Evolutionary conservation across 2,888 invertebrate species (phyloP), one percentile per base, ranked within the genome.

Genomic region (Microctonus hyperodae): DNA sequence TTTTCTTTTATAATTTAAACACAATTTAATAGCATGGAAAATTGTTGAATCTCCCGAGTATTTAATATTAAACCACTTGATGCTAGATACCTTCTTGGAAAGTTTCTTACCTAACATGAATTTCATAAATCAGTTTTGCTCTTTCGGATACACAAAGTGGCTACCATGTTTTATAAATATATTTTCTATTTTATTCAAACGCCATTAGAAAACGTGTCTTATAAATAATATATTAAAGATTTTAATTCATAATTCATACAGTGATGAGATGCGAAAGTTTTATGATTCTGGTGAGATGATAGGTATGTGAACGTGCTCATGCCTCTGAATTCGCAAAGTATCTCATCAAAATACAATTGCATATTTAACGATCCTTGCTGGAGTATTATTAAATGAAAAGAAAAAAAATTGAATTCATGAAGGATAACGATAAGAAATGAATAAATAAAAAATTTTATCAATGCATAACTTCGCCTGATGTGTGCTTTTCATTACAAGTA

Each of bases 281-380:
- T 23, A 57, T 33, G 16, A 35, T 22, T 10, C 9, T 57, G 20
- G 11, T 11, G 37, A 11, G 25, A 44, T 44, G 5, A 23, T 44
- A 22, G 7, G 44, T 44, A 16, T 20, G 16, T 23, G 40, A 23
- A 59, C 71, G 70, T 70, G 69, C 63, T 59, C 62, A 57, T 57
- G 67, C 71, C 67, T 58, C 57, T 37, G 59, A 64, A 68, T 57
- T 61, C 62, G 62, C 60, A 66, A 76, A 76, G 76, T 75, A 71
- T 71, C 76, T 80, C 80, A 77, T 80, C 76, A 73, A 64, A 69
- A 80, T 79, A 79, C 79, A 75, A 71, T 69, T 76, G 76, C 80
- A 80, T 76, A 77, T 77, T 68, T 75, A 50, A 58, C 66, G 58
- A 64, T 69, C 67, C 69, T 69, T 70, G 70, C 25, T 13, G 11